Conservation (phyloP, 2,797 vertebrate genomes). For the Lagorchestes hirsutus region DNA sequence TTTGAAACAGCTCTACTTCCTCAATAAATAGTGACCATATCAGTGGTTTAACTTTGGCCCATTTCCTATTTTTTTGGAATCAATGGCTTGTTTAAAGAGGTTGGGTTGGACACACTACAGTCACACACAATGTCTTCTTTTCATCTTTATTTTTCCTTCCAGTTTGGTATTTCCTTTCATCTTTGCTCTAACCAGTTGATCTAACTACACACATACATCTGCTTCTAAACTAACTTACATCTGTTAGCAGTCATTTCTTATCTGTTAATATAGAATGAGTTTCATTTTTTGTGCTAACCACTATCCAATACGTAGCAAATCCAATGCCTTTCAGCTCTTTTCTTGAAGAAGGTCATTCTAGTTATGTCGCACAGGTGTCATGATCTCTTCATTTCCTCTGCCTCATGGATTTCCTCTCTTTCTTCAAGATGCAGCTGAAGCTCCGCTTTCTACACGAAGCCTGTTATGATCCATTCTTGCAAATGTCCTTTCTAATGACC, state of each 20-base stretch:
- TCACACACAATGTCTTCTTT: neutral
- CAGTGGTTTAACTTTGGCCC: neutral
- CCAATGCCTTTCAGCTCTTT: neutral
- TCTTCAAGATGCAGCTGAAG: neutral
- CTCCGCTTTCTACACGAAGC: neutral
- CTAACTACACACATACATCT: neutral
- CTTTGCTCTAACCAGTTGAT: neutral
- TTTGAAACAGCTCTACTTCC: neutral
- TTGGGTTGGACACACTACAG: neutral
- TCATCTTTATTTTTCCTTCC: neutral
- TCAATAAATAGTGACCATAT: neutral
- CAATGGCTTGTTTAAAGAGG: neutral
- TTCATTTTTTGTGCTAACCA: neutral
- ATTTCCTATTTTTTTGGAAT: neutral
- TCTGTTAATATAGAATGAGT: neutral
- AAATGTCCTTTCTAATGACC: neutral
- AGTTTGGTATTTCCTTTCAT: neutral
- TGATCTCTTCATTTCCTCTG: neutral
- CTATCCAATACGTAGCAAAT: neutral
- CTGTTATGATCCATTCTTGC: neutral
- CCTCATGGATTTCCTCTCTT: neutral
- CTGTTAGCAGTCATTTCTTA: neutral
- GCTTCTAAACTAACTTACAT: conserved; percentile 6
- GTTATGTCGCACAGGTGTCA: neutral
- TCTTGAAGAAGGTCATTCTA: neutral